phyloP scores from a whole-genome alignment of 2,888 invertebrate species.

The Bedellia somnulentella region DNA sequence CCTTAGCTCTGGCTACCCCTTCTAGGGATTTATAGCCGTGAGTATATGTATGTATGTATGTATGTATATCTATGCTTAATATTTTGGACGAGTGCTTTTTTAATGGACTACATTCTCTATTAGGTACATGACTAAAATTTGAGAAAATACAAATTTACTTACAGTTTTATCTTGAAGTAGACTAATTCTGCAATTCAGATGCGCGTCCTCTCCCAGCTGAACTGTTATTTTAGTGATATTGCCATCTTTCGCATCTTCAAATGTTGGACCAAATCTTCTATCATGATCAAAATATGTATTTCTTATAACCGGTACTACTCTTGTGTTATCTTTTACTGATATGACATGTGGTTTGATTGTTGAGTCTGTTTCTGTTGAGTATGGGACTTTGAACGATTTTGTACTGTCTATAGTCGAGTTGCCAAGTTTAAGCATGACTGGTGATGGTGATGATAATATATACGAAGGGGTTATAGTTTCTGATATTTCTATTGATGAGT shows the following conservation, averaged over 20 bases:
- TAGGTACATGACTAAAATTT: too few relatives aligned
- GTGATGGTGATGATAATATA: slow-evolving; percentile 36
- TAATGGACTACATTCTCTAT: too few relatives aligned
- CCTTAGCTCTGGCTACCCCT: too few relatives aligned
- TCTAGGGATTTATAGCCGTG: too few relatives aligned
- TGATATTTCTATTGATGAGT: too few relatives aligned
- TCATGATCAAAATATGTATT: slow-evolving; percentile 52
- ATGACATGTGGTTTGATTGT: slow-evolving; percentile 2
- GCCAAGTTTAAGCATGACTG: slow-evolving; percentile 46
- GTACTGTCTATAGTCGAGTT: slow-evolving; percentile 56
- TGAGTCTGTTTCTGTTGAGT: slow-evolving; percentile 14
- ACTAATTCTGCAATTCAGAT: slow-evolving; percentile 74
- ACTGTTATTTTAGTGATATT: slow-evolving; percentile 72
- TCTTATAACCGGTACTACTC: slow-evolving; percentile 29
- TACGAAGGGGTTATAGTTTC: too few relatives aligned
- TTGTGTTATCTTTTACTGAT: slow-evolving; percentile 6
- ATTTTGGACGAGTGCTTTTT: too few relatives aligned
- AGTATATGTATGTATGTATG: too few relatives aligned
- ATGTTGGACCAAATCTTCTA: slow-evolving; percentile 70
- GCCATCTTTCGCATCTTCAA: slow-evolving; percentile 60
- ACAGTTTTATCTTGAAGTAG: slow-evolving; percentile 77
- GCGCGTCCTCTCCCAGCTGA: slow-evolving; percentile 71
- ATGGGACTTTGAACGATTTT: slow-evolving; percentile 51
- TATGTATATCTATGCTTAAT: too few relatives aligned
- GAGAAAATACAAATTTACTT: too few relatives aligned